These are phyloP conservation scores for Scylla paramamosain DNA, from an alignment of 1,140 invertebrate genomes.

Conservation along the genomic window DNA sequence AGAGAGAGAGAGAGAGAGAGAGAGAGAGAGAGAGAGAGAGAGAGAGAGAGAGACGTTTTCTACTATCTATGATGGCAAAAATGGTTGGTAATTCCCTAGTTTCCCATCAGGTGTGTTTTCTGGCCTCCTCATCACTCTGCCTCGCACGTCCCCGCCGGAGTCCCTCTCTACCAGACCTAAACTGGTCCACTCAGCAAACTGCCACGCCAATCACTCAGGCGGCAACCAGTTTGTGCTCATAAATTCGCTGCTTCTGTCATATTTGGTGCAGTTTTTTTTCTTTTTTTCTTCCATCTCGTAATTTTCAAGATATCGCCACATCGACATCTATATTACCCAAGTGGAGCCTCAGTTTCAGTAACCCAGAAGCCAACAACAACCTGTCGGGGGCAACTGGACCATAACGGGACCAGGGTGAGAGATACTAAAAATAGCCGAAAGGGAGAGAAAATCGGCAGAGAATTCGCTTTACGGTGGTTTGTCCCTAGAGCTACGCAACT, in stretches of 20 bases:
- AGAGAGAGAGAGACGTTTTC: background rate
- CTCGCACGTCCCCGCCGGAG: background rate
- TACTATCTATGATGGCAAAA: background rate
- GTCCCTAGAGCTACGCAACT: too few relatives aligned
- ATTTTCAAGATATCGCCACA: constrained; percentile 22
- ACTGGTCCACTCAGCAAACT: background rate
- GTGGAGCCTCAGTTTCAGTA: background rate
- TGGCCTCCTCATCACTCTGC: background rate
- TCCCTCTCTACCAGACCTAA: background rate
- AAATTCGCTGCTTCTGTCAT: background rate
- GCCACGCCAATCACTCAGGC: background rate
- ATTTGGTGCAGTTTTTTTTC: background rate
- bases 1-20: constrained; percentile 30
- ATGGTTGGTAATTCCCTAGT: background rate
- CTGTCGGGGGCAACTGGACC: background rate
- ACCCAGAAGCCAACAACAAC: background rate
- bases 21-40: background rate
- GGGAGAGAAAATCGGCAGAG: too few relatives aligned
- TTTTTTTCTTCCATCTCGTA: background rate
- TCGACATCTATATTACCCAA: constrained; percentile 13
- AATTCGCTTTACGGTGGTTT: too few relatives aligned
- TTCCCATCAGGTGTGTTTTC: background rate
- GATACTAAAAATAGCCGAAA: background rate
- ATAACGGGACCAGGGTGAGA: background rate
- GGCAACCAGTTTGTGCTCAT: constrained; percentile 1